Conservation (phyloP, 2,113 vertebrate species). For the Pycnonotus jocosus region DNA sequence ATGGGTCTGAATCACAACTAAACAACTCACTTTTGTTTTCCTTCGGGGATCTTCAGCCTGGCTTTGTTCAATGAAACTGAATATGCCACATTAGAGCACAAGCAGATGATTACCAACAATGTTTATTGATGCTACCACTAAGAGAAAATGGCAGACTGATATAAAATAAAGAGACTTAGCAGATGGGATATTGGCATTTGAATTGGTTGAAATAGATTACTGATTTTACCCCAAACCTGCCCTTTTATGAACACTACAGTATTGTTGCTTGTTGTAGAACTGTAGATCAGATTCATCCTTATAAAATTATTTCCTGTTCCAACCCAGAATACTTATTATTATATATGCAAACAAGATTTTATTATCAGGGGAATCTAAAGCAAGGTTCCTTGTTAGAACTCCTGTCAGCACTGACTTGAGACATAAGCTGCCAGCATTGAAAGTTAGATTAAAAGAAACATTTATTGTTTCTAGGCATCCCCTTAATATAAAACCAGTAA, state of each 20-base stretch:
- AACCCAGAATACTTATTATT: neutral
- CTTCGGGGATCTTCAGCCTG: constrained; percentile 48
- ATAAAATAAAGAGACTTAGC: constrained; percentile 79
- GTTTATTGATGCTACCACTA: constrained; percentile 80
- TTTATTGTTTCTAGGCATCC: neutral
- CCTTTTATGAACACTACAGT: constrained; percentile 58
- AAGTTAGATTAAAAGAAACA: neutral
- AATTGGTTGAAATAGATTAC: constrained; percentile 76
- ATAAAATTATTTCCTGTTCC: neutral
- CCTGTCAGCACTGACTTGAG: neutral
- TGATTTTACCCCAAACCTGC: constrained; percentile 68
- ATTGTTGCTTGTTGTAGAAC: neutral
- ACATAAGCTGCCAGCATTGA: neutral
- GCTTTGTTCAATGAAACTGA: constrained; percentile 70
- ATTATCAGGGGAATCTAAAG: neutral
- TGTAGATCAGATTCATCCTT: neutral
- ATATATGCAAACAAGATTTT: neutral
- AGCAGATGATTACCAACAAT: constrained; percentile 77
- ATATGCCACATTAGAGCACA: constrained; percentile 69
- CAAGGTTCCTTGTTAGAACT: neutral
- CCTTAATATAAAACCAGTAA: neutral
- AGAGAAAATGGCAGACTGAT: constrained; percentile 80
- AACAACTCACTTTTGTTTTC: constrained; percentile 7
- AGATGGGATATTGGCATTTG: constrained; percentile 80
- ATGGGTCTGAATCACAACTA: constrained; percentile 34